Conservation (phyloP, 2,888 invertebrate species). For the Stramonita haemastoma region DNA sequence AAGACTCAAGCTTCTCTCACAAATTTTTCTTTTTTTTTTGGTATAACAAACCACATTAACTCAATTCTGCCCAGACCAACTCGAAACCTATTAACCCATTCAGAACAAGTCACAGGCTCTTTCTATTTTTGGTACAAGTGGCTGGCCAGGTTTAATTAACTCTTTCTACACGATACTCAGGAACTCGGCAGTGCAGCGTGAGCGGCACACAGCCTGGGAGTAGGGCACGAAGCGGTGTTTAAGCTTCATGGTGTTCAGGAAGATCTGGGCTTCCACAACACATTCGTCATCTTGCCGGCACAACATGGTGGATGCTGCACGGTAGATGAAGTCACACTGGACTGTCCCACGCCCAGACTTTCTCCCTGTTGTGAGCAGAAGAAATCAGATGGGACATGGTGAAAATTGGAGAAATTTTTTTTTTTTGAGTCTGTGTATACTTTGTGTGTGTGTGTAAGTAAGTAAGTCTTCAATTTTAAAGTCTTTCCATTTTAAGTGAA, state of each 20-base stretch:
- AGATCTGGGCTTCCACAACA: conserved; percentile 60
- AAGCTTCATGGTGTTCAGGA: conserved; percentile 58
- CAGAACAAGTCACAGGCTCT: background rate
- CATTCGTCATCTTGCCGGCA: conserved; percentile 61
- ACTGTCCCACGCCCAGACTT: conserved; percentile 53
- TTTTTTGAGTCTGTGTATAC: no score
- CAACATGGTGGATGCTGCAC: conserved; percentile 57
- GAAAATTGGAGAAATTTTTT: no score
- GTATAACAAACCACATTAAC: background rate
- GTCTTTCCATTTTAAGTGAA: no score
- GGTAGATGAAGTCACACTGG: conserved; percentile 65
- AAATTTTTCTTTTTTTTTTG: no score
- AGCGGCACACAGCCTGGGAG: conserved; percentile 46
- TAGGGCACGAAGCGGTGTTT: conserved; percentile 53
- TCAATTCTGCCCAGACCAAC: background rate
- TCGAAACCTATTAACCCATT: background rate
- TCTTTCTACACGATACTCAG: conserved; percentile 42
- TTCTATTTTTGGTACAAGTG: background rate
- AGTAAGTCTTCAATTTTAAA: no score
- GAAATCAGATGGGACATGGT: no score
- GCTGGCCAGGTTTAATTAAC: background rate
- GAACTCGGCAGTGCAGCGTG: conserved; percentile 47
- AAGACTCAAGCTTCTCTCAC: no score
- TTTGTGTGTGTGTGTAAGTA: no score
- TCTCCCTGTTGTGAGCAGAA: conserved; percentile 35